Evolutionary conservation across 2,113 vertebrate genomes (phyloP).

Genomic region (Paramormyrops kingsleyae): DNA sequence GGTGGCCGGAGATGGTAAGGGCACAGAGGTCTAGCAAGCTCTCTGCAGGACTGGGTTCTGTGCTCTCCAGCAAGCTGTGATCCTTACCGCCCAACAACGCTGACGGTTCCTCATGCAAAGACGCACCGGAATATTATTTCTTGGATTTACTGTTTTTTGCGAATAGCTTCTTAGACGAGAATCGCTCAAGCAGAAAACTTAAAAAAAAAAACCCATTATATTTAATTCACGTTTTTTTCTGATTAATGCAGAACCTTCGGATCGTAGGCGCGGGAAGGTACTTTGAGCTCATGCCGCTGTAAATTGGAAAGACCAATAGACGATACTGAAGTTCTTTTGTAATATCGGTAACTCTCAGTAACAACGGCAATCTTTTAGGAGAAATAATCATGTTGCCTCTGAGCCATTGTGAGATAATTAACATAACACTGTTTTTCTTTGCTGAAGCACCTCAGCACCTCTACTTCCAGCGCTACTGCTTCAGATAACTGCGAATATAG

Average conservation of each 20-base stretch:
- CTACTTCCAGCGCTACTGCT: not conserved
- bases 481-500: not conserved
- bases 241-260: not conserved
- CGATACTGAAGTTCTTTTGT: not conserved
- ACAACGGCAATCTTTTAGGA: not conserved
- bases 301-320: not conserved
- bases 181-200: not conserved
- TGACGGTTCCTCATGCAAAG: not conserved
- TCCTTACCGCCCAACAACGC: not conserved
- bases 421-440: not conserved
- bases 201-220: not conserved
- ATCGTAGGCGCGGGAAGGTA: not conserved
- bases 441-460: not conserved
- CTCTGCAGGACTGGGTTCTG: not conserved
- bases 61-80: not conserved
- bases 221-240: not conserved
- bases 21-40: not conserved
- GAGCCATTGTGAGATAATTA: not conserved
- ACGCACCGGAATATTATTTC: not conserved
- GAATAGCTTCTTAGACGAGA: not conserved
- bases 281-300: not conserved
- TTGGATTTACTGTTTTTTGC: not conserved
- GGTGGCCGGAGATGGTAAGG: not conserved
- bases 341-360: not conserved
- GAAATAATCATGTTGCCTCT: not conserved